A percentile compares a stretch with the other conserved stretches of the same genome.
These are phyloP conservation scores for Brachionus rubens DNA, from an alignment of 1,140 invertebrate species.

Conservation along the genomic window DNA sequence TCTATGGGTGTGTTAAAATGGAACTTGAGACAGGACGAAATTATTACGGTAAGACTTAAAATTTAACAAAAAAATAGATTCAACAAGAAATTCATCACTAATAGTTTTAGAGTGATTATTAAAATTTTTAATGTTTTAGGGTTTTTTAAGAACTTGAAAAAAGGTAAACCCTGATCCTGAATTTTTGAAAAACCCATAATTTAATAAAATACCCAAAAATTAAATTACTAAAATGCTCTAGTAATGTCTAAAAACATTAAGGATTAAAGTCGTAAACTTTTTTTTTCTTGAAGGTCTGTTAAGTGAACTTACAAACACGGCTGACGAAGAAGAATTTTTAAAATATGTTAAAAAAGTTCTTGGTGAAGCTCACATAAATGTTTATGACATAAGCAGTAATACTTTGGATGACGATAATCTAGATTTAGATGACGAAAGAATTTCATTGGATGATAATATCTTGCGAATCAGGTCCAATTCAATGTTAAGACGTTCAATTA, in stretches of 20 bases:
- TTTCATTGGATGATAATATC: not conserved
- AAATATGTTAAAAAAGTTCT: constrained; percentile 32
- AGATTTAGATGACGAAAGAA: not conserved
- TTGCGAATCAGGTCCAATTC: not conserved
- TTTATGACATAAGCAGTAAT: not conserved
- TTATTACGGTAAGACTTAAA: not conserved
- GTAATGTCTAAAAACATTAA: not conserved
- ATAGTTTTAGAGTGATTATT: too few species aligned
- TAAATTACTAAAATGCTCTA: too few species aligned
- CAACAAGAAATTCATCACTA: too few species aligned
- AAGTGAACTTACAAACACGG: not conserved
- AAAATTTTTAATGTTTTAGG: too few species aligned
- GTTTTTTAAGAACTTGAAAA: too few species aligned
- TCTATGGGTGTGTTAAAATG: not conserved
- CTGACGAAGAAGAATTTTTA: not conserved
- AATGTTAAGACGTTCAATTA: not conserved
- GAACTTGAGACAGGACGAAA: not conserved
- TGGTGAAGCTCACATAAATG: not conserved
- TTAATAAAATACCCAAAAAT: too few species aligned
- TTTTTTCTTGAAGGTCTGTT: not conserved
- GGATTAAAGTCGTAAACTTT: not conserved
- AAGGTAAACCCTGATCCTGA: too few species aligned
- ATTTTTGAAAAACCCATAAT: too few species aligned
- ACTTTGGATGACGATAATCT: not conserved
- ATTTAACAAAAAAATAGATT: too few species aligned